These are phyloP conservation scores for Forbesichthys agassizii DNA, from an alignment of 2,113 vertebrate species.

Conservation along the genomic window DNA sequence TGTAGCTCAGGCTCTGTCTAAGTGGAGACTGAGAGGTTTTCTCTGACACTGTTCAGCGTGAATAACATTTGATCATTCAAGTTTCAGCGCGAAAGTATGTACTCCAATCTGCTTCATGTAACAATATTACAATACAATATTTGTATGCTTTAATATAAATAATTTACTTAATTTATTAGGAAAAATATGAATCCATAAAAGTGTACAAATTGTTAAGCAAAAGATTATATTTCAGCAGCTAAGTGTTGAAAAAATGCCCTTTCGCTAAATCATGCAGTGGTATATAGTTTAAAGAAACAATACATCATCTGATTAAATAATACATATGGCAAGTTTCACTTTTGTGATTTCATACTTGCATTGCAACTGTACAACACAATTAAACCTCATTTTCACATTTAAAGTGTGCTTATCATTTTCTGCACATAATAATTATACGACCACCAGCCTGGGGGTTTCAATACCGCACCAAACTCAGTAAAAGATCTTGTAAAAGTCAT, in stretches of 20 bases:
- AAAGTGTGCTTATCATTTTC: slow-evolving; percentile 68
- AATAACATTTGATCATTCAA: not conserved
- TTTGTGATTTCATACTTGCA: slow-evolving; percentile 44
- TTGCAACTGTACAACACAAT: slow-evolving; percentile 50
- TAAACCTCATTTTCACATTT: slow-evolving; percentile 66
- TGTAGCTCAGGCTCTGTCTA: not conserved
- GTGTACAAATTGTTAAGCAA: too few relatives aligned
- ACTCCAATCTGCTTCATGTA: too few relatives aligned
- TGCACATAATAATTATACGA: slow-evolving; percentile 68
- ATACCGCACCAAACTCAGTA: slow-evolving; percentile 57
- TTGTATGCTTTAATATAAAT: too few relatives aligned
- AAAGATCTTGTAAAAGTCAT: slow-evolving; percentile 64
- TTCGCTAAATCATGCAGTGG: not conserved
- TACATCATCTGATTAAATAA: slow-evolving; percentile 40
- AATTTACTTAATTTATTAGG: too few relatives aligned
- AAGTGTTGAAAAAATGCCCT: slow-evolving; percentile 13
- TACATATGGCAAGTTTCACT: slow-evolving; percentile 36
- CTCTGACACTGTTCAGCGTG: not conserved
- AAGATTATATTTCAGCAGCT: not conserved
- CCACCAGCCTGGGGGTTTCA: slow-evolving; percentile 45
- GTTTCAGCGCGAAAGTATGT: not conserved
- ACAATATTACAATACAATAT: too few relatives aligned
- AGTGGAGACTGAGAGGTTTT: not conserved
- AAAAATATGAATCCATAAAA: too few relatives aligned
- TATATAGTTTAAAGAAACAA: not conserved